Evolutionary conservation across 2,888 invertebrate species (phyloP).

Genomic region (Idaea aversata): DNA sequence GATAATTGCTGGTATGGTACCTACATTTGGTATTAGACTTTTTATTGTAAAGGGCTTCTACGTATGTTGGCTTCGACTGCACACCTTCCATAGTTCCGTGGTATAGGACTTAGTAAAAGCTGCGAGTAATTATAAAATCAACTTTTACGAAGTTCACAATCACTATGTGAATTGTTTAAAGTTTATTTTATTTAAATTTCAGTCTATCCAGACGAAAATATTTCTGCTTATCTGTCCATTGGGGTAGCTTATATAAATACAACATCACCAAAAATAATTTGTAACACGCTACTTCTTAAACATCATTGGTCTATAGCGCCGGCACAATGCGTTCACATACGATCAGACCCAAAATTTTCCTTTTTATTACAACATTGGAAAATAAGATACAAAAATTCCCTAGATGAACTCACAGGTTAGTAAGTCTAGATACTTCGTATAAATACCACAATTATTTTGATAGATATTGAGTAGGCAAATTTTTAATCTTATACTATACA

Average conservation of each 20-base stretch:
- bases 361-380: constrained; percentile 41
- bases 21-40: too few species aligned
- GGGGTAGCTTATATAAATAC: constrained; percentile 41
- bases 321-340: constrained; percentile 50
- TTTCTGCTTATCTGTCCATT: constrained; percentile 21
- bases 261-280: constrained; percentile 31
- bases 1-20: too few species aligned
- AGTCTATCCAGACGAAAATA: not conserved
- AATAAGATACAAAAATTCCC: constrained; percentile 38
- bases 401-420: constrained; percentile 26
- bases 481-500: too few species aligned
- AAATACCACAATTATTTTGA: not conserved
- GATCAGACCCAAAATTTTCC: constrained; percentile 46
- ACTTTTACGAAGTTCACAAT: too few species aligned
- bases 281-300: constrained; percentile 44
- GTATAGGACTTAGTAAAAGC: too few species aligned
- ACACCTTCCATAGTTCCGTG: too few species aligned
- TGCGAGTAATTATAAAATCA: too few species aligned
- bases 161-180: not conserved
- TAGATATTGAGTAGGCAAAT: too few species aligned
- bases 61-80: too few species aligned
- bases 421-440: not conserved
- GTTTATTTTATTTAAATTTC: not conserved
- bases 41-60: too few species aligned
- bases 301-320: constrained; percentile 52